Evolutionary conservation across 2,113 vertebrate genomes (phyloP).

Genomic region (Ophthalmolycus amberensis): DNA sequence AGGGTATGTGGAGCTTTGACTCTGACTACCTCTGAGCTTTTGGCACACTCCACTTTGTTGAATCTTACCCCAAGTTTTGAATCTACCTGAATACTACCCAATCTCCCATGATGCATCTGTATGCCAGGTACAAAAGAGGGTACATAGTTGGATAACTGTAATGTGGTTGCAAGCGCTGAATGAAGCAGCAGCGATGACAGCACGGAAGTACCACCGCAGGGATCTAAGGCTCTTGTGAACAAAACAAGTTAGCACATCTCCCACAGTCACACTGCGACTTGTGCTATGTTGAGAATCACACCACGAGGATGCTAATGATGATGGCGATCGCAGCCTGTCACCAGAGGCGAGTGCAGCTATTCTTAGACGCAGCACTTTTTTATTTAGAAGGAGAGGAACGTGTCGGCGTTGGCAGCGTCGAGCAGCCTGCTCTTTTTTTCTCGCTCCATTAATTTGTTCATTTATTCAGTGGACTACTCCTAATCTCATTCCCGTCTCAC

Average conservation of each 20-base stretch:
- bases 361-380: constrained; percentile 66
- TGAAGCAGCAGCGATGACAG: neutral
- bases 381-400: constrained; percentile 60
- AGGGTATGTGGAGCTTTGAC: neutral
- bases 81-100: neutral
- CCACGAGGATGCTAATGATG: constrained; percentile 69
- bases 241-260: constrained; percentile 40
- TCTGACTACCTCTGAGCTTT: neutral
- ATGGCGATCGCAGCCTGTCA: constrained; percentile 52
- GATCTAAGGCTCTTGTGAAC: constrained; percentile 5
- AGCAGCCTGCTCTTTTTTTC: constrained; percentile 55
- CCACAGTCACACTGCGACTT: constrained; percentile 41
- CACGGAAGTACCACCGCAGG: constrained; percentile 1
- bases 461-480: constrained; percentile 70
- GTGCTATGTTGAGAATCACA: constrained; percentile 59
- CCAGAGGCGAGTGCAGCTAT: constrained; percentile 66
- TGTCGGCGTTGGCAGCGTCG: constrained; percentile 52
- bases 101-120: neutral
- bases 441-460: constrained; percentile 76
- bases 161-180: neutral
- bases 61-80: neutral
- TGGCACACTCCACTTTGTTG: neutral
- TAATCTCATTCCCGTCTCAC: constrained; percentile 65
- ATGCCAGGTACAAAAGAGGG: neutral
- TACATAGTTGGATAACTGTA: neutral